Conservation (phyloP, 2,113 vertebrate species). For the Phaetusa simplex region DNA sequence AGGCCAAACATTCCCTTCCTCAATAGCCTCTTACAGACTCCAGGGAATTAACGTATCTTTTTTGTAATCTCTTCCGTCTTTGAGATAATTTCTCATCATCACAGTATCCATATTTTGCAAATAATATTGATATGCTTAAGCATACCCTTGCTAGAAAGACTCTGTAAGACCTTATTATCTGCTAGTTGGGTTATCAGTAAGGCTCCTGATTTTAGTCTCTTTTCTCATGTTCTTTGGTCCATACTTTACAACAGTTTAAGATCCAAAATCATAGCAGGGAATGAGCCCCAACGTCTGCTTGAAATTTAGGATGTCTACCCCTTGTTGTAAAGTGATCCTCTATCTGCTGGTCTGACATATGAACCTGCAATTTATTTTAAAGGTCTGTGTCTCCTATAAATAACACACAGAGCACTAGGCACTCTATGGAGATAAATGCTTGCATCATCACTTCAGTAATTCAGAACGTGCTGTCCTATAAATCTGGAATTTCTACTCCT, state of each 20-base stretch:
- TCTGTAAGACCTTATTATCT: not conserved
- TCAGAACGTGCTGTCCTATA: conserved; percentile 32
- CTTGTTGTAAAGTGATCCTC: conserved; percentile 12
- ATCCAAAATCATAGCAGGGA: not conserved
- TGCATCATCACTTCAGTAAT: conserved; percentile 16
- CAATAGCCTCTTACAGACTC: not conserved
- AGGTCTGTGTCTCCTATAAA: conserved; percentile 24
- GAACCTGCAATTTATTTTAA: conserved; percentile 23
- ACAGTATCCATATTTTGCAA: not conserved
- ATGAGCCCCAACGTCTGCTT: not conserved
- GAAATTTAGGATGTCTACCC: not conserved
- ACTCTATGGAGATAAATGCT: not conserved
- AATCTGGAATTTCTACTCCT: conserved; percentile 9
- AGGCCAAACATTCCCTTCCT: not conserved
- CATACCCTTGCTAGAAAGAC: not conserved
- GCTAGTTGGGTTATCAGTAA: not conserved
- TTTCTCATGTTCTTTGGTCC: not conserved
- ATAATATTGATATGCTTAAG: not conserved
- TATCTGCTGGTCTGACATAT: conserved; percentile 12
- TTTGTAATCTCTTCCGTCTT: not conserved
- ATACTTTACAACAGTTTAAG: not conserved
- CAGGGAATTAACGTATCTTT: not conserved
- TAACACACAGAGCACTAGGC: conserved; percentile 12
- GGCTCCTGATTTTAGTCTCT: not conserved
- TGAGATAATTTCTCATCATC: not conserved